A percentile compares a stretch with the other conserved stretches of the same genome.
Conservation (phyloP, 2,113 vertebrate genomes). For the Electrona antarctica region DNA sequence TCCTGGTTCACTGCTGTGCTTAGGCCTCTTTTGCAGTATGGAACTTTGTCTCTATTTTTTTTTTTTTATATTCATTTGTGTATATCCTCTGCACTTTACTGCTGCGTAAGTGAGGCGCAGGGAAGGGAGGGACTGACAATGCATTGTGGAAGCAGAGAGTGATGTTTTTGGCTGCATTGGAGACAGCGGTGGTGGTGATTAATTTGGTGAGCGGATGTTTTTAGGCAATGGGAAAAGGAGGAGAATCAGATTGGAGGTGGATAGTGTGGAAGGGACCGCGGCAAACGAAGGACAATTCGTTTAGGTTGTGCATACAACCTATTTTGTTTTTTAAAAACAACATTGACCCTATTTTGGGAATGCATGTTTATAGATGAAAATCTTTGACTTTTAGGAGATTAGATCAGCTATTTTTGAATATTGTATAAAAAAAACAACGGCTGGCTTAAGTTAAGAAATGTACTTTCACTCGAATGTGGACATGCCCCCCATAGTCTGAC, state of each 20-base stretch:
- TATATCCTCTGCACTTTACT: slow-evolving; percentile 85
- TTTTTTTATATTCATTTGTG: slow-evolving; percentile 45
- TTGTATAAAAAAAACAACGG: slow-evolving; percentile 15
- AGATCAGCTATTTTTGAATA: neutral
- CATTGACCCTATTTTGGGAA: no score
- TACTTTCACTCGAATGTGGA: slow-evolving; percentile 10
- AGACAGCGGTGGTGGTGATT: slow-evolving; percentile 42
- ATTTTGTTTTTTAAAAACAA: neutral
- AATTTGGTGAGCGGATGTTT: slow-evolving; percentile 61
- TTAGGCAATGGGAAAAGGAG: slow-evolving; percentile 74
- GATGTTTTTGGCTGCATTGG: slow-evolving; percentile 51
- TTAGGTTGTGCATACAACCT: slow-evolving; percentile 3
- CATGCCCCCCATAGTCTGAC: slow-evolving; percentile 9
- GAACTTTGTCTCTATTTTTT: slow-evolving; percentile 39
- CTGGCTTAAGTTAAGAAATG: neutral
- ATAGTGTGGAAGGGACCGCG: slow-evolving; percentile 44
- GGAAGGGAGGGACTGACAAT: slow-evolving; percentile 69
- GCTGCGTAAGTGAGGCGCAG: slow-evolving; percentile 74
- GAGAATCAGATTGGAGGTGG: slow-evolving; percentile 59
- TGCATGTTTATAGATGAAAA: no score
- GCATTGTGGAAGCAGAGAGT: slow-evolving; percentile 64
- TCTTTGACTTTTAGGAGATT: no score
- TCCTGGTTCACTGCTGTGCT: slow-evolving; percentile 51
- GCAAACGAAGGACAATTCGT: slow-evolving; percentile 42
- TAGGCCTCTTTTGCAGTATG: slow-evolving; percentile 52